Evolutionary conservation across 2,113 vertebrate species (phyloP).

Genomic region (Psittacara wagleri): DNA sequence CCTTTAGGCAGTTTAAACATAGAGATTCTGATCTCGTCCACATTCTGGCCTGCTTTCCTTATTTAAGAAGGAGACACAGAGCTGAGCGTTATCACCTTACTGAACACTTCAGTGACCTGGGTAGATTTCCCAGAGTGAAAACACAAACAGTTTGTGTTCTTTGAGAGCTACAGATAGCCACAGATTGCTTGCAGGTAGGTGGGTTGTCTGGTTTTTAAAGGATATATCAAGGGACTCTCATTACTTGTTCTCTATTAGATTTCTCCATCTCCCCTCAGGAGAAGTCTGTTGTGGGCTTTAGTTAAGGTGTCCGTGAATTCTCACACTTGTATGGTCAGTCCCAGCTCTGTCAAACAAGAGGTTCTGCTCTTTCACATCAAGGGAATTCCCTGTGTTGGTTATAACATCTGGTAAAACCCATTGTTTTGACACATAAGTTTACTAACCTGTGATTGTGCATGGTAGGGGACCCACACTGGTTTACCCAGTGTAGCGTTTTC

Average conservation of each 20-base stretch:
- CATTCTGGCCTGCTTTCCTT: not conserved
- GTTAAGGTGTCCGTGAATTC: not conserved
- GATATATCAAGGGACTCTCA: not conserved
- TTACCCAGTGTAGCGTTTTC: not conserved
- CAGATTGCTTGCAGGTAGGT: not conserved
- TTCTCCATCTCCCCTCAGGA: not conserved
- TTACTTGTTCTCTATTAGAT: not conserved
- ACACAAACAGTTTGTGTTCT: not conserved
- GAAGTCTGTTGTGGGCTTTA: not conserved
- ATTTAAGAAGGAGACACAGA: not conserved
- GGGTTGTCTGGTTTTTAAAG: not conserved
- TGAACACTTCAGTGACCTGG: not conserved
- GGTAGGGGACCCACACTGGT: not conserved
- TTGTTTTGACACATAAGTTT: not conserved
- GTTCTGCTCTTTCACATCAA: not conserved
- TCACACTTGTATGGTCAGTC: not conserved
- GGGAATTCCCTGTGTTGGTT: not conserved
- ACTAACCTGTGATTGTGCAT: not conserved
- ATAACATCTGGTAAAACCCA: not conserved
- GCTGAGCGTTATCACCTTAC: not conserved
- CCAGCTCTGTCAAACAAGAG: not conserved
- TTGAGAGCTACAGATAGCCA: not conserved
- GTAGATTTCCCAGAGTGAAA: not conserved
- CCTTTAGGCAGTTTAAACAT: not conserved
- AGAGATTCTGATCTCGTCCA: not conserved